Percentiles rank a stretch among this genome's conserved stretches.
These are phyloP conservation scores for Daubentonia madagascariensis DNA, from an alignment of 2,113 vertebrate species.

Conservation along the genomic window DNA sequence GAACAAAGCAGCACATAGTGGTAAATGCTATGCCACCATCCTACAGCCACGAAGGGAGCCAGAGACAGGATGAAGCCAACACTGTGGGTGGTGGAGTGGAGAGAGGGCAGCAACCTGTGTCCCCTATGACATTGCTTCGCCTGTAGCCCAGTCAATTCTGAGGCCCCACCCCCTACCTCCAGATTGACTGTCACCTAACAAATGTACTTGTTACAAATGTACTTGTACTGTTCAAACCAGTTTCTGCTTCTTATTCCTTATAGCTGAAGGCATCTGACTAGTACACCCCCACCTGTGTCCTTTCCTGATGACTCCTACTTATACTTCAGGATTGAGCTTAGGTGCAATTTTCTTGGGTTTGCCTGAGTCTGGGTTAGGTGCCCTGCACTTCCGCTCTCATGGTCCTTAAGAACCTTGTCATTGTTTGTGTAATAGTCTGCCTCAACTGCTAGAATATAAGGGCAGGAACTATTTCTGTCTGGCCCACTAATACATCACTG, in stretches of 20 bases:
- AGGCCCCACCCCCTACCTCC: neutral
- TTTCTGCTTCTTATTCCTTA: neutral
- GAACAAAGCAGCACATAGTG: neutral
- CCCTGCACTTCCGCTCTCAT: neutral
- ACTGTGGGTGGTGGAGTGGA: neutral
- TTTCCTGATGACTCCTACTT: neutral
- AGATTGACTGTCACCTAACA: neutral
- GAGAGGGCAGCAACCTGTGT: neutral
- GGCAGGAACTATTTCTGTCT: neutral
- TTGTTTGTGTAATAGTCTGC: neutral
- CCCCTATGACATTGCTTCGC: neutral
- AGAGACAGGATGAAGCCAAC: rapidly evolving
- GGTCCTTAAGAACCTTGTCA: neutral
- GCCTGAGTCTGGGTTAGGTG: neutral
- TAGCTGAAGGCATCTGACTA: neutral
- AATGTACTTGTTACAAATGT: neutral
- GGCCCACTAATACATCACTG: neutral
- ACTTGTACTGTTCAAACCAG: neutral
- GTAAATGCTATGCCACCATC: neutral
- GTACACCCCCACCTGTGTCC: rapidly evolving
- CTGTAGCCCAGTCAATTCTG: neutral
- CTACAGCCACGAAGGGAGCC: neutral
- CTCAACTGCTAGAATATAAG: neutral
- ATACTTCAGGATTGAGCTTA: neutral
- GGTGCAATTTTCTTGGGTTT: neutral